These are phyloP conservation scores for Oxyura jamaicensis DNA, from an alignment of 2,113 vertebrate species.

Conservation along the genomic window DNA sequence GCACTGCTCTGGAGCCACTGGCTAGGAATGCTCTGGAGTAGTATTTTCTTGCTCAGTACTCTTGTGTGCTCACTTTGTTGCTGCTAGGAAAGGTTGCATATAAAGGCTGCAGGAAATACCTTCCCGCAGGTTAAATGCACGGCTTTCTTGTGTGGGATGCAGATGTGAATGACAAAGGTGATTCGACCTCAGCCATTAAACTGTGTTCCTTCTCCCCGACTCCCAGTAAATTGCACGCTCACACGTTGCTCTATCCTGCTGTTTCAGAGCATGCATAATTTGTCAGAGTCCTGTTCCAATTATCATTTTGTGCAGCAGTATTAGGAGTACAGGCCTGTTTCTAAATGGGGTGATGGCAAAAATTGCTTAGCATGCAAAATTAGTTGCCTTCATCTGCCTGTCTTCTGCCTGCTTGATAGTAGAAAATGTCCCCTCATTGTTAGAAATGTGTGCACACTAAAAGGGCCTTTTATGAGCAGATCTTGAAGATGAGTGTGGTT, in stretches of 20 bases:
- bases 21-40: background rate
- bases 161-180: slow-evolving; percentile 51
- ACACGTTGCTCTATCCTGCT: background rate
- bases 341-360: background rate
- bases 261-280: slow-evolving; percentile 2
- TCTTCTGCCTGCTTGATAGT: background rate
- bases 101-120: background rate
- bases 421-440: slow-evolving; percentile 28
- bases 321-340: slow-evolving; percentile 2
- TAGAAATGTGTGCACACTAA: slow-evolving; percentile 4
- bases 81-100: background rate
- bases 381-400: slow-evolving; percentile 37
- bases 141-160: background rate
- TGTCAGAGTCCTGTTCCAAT: slow-evolving; percentile 5
- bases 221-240: background rate
- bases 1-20: background rate
- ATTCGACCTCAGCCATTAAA: slow-evolving; percentile 48
- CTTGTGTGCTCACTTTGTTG: background rate
- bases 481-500: slow-evolving; percentile 20
- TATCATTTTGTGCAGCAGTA: background rate
- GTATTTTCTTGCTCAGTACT: background rate
- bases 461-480: slow-evolving; percentile 34
- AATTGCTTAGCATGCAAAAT: background rate
- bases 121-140: background rate
- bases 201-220: background rate